Percentiles rank a stretch among this genome's conserved stretches.
Evolutionary conservation across 1,140 invertebrate species (phyloP).

Genomic region (Bursaphelenchus mucronatus): DNA sequence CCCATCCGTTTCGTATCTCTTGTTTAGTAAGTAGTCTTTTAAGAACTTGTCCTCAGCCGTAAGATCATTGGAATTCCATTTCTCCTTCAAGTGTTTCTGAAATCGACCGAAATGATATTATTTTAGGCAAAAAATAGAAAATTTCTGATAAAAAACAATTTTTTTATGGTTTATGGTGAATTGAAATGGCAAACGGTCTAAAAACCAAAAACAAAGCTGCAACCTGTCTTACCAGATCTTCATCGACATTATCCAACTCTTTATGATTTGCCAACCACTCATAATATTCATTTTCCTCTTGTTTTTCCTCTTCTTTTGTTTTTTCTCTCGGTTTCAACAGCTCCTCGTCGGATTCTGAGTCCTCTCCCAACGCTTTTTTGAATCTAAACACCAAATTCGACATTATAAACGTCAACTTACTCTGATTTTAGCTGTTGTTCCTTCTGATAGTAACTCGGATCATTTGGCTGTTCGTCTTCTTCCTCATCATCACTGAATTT

Average conservation of each 20-base stretch:
- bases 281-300: conserved; percentile 72
- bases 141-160: neutral
- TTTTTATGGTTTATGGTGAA: conserved; percentile 2
- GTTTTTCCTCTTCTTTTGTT: conserved; percentile 67
- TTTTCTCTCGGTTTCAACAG: conserved; percentile 68
- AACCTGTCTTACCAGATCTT: conserved; percentile 62
- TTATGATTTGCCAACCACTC: conserved; percentile 77
- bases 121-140: conserved; percentile 10
- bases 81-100: conserved; percentile 72
- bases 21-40: conserved; percentile 84
- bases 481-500: conserved; percentile 59
- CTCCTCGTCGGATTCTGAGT: conserved; percentile 60
- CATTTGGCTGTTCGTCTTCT: conserved; percentile 10
- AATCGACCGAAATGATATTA: conserved; percentile 19
- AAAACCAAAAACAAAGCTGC: neutral
- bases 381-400: conserved; percentile 51
- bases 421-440: conserved; percentile 70
- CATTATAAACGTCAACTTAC: conserved; percentile 51
- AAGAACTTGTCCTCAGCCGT: conserved; percentile 80
- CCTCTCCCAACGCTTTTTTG: conserved; percentile 61
- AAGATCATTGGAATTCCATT: conserved; percentile 77
- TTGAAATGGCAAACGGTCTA: conserved; percentile 13
- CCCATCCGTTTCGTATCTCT: conserved; percentile 69
- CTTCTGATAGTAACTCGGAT: conserved; percentile 69
- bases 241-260: conserved; percentile 62